A percentile compares a stretch with the other conserved stretches of the same genome.
Evolutionary conservation across 2,888 invertebrate species (phyloP).

Genomic region (Drosophila anomalata): DNA sequence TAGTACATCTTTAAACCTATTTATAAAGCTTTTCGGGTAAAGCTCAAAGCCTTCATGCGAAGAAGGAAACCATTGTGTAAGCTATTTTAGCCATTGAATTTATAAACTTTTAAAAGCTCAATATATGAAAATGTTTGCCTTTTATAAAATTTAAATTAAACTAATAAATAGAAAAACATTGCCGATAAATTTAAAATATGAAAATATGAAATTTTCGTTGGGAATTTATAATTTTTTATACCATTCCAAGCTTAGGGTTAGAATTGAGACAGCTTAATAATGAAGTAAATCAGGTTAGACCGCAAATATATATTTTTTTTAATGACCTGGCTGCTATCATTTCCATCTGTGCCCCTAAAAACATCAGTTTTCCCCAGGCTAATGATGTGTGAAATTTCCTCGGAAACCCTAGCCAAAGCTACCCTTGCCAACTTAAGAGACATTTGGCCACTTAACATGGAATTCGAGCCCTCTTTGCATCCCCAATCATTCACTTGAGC

Average conservation of each 20-base stretch:
- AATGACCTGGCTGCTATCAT: not conserved
- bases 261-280: no score
- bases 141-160: no score
- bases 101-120: no score
- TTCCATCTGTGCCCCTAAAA: not conserved
- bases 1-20: not conserved
- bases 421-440: conserved; percentile 35
- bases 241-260: no score
- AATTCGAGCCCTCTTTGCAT: conserved; percentile 5
- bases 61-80: not conserved
- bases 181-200: not conserved
- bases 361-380: conserved; percentile 26
- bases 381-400: conserved; percentile 70
- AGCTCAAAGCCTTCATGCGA: not conserved
- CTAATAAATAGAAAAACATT: not conserved
- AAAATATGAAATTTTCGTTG: no score
- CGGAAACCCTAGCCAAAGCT: conserved; percentile 54
- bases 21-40: not conserved
- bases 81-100: not conserved
- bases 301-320: not conserved
- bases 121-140: no score
- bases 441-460: conserved; percentile 53
- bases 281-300: not conserved
- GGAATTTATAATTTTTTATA: no score
- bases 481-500: conserved; percentile 11